Base-by-base conservation (phyloP, 1,140 invertebrate species). In the Globodera rostochiensis region DNA sequence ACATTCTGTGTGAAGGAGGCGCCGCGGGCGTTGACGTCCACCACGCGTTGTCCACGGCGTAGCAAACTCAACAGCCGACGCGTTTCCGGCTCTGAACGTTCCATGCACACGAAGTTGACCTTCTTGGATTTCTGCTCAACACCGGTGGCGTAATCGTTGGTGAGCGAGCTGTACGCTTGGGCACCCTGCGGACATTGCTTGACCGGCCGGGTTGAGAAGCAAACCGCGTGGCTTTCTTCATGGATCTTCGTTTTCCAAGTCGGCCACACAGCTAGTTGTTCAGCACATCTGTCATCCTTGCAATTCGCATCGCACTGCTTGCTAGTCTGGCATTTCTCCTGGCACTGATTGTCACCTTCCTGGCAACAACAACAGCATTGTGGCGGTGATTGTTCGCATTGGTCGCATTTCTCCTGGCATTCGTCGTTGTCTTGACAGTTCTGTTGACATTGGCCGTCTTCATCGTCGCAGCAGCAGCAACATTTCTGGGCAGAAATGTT, bases 181-280 rank as follows among this genome's bases (percentile, higher is more conserved):
- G 60, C 73, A n/a, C 79, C 83, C 11, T 49, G 70, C 46, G 83
- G 79, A 71, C 88, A 89, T 3, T 66, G 57, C 6, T 47, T 69
- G 7, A 88, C 73, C 7, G 87, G 83, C 45, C 81, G 50, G 8
- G 53, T 84, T 25, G 83, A 81, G 80, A 88, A 86, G 77, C 87
- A 88, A 4, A 89, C 76, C 53, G 80, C 74, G 66, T 88, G 69
- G 13, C 67, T 80, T 46, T 78, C 46, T 36, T 81, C 19, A n/a
- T 86, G 80, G 60, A 75, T 75, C 15, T 79, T 45, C 45, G 81
- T 82, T 66, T 74, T 60, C 11, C 67, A 6, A 25, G 74, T 74
- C 60, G 81, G 81, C 80, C 83, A 73, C 71, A 47, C 74, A 45
- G 15, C 67, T 57, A 66, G 67, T n/a, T 82, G 75, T n/a, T 82